These are phyloP conservation scores for Sebastes schlegelii DNA, from an alignment of 2,113 vertebrate genomes.

Conservation along the genomic window DNA sequence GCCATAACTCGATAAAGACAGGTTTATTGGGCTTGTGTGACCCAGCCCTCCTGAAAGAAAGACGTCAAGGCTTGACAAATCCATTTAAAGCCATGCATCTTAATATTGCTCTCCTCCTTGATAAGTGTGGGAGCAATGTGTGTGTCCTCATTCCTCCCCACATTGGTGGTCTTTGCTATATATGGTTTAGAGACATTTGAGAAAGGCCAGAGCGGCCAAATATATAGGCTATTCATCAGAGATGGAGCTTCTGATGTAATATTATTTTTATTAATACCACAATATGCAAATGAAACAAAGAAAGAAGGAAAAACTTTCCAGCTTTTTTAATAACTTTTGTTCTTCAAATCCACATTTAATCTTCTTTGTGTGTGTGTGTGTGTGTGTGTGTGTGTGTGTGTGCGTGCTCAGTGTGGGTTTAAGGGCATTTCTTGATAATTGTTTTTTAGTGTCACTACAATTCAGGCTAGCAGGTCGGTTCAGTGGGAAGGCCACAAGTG, in stretches of 20 bases:
- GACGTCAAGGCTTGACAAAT: conserved; percentile 34
- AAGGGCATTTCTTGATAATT: neutral
- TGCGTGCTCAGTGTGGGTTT: neutral
- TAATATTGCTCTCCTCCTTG: neutral
- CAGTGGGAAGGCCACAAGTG: neutral
- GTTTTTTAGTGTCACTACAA: neutral
- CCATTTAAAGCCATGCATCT: conserved; percentile 16
- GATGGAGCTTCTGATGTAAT: conserved; percentile 2
- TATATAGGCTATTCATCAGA: conserved; percentile 12
- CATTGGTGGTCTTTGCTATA: conserved; percentile 9
- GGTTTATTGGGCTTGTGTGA: conserved; percentile 58
- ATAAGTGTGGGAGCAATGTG: neutral
- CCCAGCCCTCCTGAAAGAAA: conserved; percentile 17
- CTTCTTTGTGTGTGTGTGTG: neutral
- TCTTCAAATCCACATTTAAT: conserved; percentile 7
- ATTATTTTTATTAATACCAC: conserved; percentile 56
- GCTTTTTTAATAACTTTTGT: conserved; percentile 16
- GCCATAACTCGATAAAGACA: conserved; percentile 56
- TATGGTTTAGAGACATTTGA: conserved; percentile 36
- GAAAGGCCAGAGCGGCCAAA: conserved; percentile 53
- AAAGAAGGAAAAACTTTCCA: neutral
- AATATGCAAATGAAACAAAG: conserved; percentile 46
- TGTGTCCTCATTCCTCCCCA: neutral
- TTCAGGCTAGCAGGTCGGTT: neutral
- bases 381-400: neutral